A percentile compares a stretch with the other conserved stretches of the same genome.
These are phyloP conservation scores for Capromys pilorides DNA, from an alignment of 2,797 vertebrate species.

Conservation along the genomic window DNA sequence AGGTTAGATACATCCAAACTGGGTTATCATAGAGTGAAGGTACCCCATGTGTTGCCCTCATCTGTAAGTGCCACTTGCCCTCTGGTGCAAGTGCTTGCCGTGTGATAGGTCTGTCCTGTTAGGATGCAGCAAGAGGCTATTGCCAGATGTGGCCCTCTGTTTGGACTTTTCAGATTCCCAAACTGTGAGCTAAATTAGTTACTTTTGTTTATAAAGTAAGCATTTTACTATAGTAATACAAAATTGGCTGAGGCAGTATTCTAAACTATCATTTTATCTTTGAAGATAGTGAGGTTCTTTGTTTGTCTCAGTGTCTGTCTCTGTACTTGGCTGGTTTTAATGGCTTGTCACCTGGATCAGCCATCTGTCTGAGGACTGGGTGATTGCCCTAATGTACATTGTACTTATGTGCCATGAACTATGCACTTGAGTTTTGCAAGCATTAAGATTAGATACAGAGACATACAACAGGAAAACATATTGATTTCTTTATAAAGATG, in stretches of 20 bases:
- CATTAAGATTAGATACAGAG: slow-evolving; percentile 5
- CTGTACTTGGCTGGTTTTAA: neutral
- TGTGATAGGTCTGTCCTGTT: neutral
- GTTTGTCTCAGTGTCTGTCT: neutral
- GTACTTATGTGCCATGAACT: slow-evolving; percentile 7
- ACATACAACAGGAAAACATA: neutral
- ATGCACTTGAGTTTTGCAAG: slow-evolving; percentile 29
- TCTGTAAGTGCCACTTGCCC: neutral
- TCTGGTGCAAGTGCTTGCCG: neutral
- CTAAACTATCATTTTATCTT: slow-evolving; percentile 6
- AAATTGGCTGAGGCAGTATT: neutral
- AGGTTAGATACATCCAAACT: neutral
- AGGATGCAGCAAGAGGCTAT: neutral
- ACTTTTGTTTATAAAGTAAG: neutral
- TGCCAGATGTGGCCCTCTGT: neutral
- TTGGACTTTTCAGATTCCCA: neutral
- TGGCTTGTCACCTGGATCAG: neutral
- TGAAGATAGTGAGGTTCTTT: neutral
- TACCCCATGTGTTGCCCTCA: neutral
- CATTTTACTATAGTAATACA: neutral
- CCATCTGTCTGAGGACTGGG: neutral
- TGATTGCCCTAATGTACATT: slow-evolving; percentile 39
- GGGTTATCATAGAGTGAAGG: neutral
- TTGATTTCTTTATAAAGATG: neutral
- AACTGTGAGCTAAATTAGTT: neutral